phyloP scores from a whole-genome alignment of 1,140 invertebrate genomes.

The Pseudobourletiella spinata region DNA sequence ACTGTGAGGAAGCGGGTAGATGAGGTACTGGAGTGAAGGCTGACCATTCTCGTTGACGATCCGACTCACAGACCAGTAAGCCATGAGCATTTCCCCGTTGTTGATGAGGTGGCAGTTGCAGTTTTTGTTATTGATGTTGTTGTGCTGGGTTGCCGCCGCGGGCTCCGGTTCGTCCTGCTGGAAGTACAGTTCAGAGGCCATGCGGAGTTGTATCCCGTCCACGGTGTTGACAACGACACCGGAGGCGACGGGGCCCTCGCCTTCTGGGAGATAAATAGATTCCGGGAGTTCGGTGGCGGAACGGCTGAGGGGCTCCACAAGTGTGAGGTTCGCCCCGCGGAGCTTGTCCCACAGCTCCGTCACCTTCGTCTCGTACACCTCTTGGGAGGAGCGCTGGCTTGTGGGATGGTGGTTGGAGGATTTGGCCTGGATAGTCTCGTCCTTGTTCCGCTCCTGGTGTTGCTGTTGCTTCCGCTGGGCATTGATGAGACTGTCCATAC shows the following conservation, averaged over 20 bases:
- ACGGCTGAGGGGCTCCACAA: slow-evolving; percentile 8
- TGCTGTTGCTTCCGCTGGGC: not conserved
- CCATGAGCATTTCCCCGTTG: slow-evolving; percentile 27
- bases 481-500: slow-evolving; percentile 10
- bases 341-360: slow-evolving; percentile 15
- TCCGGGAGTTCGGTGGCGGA: slow-evolving; percentile 7
- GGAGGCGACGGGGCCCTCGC: slow-evolving; percentile 28
- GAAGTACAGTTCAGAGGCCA: slow-evolving; percentile 19
- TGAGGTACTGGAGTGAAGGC: slow-evolving; percentile 24
- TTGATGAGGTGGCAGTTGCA: slow-evolving; percentile 27
- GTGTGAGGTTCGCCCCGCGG: slow-evolving; percentile 16
- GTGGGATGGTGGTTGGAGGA: not conserved
- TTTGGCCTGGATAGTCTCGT: slow-evolving; percentile 7
- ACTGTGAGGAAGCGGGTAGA: slow-evolving; percentile 24
- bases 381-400: not conserved
- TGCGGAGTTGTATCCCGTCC: slow-evolving; percentile 16
- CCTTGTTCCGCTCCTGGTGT: not conserved
- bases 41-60: slow-evolving; percentile 24
- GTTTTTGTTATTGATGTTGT: not conserved
- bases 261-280: slow-evolving; percentile 18
- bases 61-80: slow-evolving; percentile 30
- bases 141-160: not conserved
- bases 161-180: not conserved
- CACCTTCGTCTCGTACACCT: not conserved
- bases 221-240: slow-evolving; percentile 20